Base-by-base conservation (phyloP, 2,113 vertebrate species). In the Theristicus caerulescens region DNA sequence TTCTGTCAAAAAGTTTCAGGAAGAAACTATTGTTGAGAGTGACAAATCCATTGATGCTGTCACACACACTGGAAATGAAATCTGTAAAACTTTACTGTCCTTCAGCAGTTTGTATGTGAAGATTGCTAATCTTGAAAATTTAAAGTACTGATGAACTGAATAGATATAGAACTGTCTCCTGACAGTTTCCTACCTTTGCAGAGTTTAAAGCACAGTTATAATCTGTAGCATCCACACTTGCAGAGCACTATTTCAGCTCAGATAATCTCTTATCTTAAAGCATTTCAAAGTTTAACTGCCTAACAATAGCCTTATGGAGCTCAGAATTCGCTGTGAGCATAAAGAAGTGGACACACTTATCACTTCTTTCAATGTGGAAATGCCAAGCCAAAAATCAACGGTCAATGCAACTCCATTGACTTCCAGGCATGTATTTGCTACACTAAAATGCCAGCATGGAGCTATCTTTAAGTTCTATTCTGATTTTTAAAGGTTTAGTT, bases 241-340 rank as follows among this genome's bases (percentile, higher is more conserved):
- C 66, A 78, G 52, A 91, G 64, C 38, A 55, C 54, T 73, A 57
- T 65, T 93, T 77, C 26, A 38, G 9, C 42, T 86, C 40, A 65
- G 84, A 86, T 91, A 46, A 88, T 79, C 59, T 86, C 38, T 90
- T 93, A 93, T 79, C 61, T 82, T 31, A 65, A 73, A 92, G 65
- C 25, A 65, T 88, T 97, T 96, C 67, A 79, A 79, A 97, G 55
- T 90, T 91, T 73, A 91, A 94, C 91, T 89, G 91, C 42, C 83
- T 94, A 96, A 91, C 66, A 86, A 42, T 72, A 94, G 86, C 21
- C 51, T 74, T 72, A 46, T 4, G 26, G 65, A 86, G 47, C 70
- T 71, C 82, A 82, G 46, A 61, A 65, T 52, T 54, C 36, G 44
- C 44, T 59, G 38, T 13, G n/a, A 90, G 40, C 47, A 49, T 49